Conservation (phyloP, 2,113 vertebrate species). For the Cavia porcellus region DNA sequence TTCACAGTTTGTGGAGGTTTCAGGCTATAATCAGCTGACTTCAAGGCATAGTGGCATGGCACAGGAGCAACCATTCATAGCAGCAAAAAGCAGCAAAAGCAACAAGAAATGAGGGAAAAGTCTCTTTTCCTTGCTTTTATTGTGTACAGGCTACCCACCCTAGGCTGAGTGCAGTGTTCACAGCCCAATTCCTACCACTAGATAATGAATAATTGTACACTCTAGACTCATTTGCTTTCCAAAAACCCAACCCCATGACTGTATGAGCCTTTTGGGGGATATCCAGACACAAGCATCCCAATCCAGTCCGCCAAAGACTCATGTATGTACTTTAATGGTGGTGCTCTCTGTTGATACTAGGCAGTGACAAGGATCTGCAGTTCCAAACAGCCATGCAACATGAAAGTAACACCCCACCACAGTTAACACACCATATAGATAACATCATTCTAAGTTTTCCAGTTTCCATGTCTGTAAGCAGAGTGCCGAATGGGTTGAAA, state of each 20-base stretch:
- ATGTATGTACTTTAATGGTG: too few species aligned
- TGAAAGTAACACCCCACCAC: background rate
- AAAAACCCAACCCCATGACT: background rate
- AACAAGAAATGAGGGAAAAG: too few species aligned
- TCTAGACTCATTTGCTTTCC: background rate
- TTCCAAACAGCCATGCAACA: background rate
- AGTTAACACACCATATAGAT: background rate
- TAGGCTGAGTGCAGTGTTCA: too few species aligned
- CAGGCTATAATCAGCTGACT: background rate
- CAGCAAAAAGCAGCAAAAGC: background rate
- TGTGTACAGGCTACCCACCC: background rate
- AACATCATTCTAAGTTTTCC: background rate
- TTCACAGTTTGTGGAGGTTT: background rate
- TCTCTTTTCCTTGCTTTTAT: background rate
- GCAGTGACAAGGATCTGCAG: too few species aligned
- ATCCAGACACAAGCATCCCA: background rate
- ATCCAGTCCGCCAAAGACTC: too few species aligned
- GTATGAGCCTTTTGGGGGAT: background rate
- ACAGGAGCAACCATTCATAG: background rate
- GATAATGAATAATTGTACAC: background rate
- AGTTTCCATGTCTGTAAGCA: background rate
- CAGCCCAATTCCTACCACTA: background rate
- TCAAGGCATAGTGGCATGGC: background rate
- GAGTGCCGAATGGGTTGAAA: background rate
- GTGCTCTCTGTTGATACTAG: background rate